Conservation (phyloP, 1,140 invertebrate genomes). For the Solenopsis fugax region DNA sequence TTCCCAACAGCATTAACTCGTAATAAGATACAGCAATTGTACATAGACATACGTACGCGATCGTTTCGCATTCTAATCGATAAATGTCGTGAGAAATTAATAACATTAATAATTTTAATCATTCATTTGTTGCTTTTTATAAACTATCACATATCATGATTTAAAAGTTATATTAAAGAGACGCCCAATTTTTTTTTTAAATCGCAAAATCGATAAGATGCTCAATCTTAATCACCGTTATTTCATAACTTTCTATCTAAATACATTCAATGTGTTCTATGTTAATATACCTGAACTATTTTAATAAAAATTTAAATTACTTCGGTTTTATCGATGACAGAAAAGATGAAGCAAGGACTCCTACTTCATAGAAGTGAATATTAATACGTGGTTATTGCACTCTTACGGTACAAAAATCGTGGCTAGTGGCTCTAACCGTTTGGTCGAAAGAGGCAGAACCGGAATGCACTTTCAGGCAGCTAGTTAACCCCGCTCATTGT, state of each 20-base stretch:
- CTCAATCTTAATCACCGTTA: not conserved
- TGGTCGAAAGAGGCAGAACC: conserved; percentile 35
- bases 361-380: conserved; percentile 13
- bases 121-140: not conserved
- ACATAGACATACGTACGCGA: not conserved
- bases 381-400: not conserved
- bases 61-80: not conserved
- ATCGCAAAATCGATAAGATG: not conserved
- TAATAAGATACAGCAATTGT: conserved; percentile 57
- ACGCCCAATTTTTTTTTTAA: not conserved
- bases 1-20: conserved; percentile 47
- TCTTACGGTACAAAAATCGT: conserved; percentile 10
- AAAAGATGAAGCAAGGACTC: not conserved
- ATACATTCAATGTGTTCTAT: not conserved
- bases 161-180: not conserved
- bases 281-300: not conserved
- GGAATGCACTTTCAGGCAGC: conserved; percentile 62
- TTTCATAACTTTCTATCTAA: not conserved
- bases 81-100: not conserved
- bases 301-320: not conserved
- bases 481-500: conserved; percentile 72
- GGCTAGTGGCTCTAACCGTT: not conserved
- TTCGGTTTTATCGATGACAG: not conserved
- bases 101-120: conserved; percentile 21
- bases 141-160: not conserved